Evolutionary conservation across 30 jellyfish, hydroid and myxozoan genomes (phyloP), one percentile per base, ranked within the genome.

Genomic region (Turritopsis dohrnii): DNA sequence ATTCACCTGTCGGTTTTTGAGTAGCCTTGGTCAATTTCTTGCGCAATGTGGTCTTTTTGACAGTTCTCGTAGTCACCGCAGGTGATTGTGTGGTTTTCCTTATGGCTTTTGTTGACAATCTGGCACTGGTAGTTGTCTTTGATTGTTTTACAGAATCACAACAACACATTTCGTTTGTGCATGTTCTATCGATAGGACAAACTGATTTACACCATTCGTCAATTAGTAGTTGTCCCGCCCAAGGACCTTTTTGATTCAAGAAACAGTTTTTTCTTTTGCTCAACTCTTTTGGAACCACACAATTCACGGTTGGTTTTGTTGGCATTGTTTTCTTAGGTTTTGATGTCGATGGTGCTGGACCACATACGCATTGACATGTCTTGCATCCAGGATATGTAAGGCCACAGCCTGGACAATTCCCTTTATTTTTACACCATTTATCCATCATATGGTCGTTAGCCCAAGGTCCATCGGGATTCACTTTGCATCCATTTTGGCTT

Each of bases 401-500:
- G 16, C 77, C 28, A 1, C 30, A 69, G 9, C 31, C 31, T 7
- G 31, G 83, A 74, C 83, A 74, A 21, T 74, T 74, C 27, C 65
- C 72, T 24, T 16, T 18, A 72, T 74, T 52, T 3, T 74, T 74
- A 29, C 83, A 74, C 83, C 83, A 74, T 30, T 74, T 30, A 74
- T 74, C 83, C 65, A 23, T n/a, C 65, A 0, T 30, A 29, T 13
- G 28, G 3, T 1, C 65, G 0, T 30, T 30, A 9, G 26, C 65
- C 83, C 83, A 74, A 20, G 83, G 83, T 1, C 83, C 83, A n/a
- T 23, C 65, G 26, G 65, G 54, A 52, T 3, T 74, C 74, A 74
- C 54, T 26, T 52, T 26, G 65, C 83, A 74, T 3, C 65, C 65
- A 74, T 74, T 74, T n/a, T 22, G 5, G 29, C 76, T 25, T 29